A percentile compares a stretch with the other conserved stretches of the same genome.
phyloP scores from a whole-genome alignment of 2,888 invertebrate species.

The Drosophila cognata region DNA sequence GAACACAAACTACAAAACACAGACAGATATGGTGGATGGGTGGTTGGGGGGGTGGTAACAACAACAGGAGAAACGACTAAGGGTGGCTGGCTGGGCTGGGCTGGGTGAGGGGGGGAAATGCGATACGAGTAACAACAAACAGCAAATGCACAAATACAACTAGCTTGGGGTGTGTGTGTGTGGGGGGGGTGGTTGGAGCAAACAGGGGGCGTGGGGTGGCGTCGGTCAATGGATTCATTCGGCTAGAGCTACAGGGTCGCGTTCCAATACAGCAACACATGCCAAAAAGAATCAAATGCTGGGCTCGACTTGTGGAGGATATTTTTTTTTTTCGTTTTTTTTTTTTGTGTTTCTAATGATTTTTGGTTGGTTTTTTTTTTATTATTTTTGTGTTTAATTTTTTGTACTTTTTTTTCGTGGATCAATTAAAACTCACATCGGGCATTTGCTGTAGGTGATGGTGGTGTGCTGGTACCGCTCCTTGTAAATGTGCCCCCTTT shows the following conservation, averaged over 20 bases:
- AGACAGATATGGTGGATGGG: slow-evolving; percentile 6
- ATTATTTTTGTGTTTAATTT: slow-evolving; percentile 20
- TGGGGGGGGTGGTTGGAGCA: slow-evolving; percentile 2
- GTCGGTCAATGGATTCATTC: slow-evolving; percentile 8
- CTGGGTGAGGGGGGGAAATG: slow-evolving; percentile 18
- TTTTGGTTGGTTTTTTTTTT: slow-evolving; percentile 11
- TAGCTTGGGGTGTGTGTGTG: slow-evolving; percentile 11
- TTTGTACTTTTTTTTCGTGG: slow-evolving; percentile 30
- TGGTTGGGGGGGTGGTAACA: not conserved
- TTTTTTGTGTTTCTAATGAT: slow-evolving; percentile 37
- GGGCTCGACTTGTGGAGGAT: slow-evolving; percentile 34
- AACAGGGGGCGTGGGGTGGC: not conserved
- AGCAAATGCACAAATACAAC: slow-evolving; percentile 65
- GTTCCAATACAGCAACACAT: slow-evolving; percentile 52
- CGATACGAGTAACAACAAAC: slow-evolving; percentile 81
- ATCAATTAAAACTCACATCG: slow-evolving; percentile 85
- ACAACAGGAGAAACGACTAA: slow-evolving; percentile 31
- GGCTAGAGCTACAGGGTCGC: slow-evolving; percentile 38
- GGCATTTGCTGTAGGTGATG: slow-evolving; percentile 85
- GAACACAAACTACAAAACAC: slow-evolving; percentile 60
- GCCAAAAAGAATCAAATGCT: slow-evolving; percentile 53
- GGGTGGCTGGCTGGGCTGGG: not conserved
- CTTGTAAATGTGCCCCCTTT: slow-evolving; percentile 85
- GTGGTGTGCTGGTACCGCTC: slow-evolving; percentile 85
- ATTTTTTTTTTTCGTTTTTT: not conserved